phyloP scores from a whole-genome alignment of 1,140 invertebrate genomes.

The Tetragonula clypearis region DNA sequence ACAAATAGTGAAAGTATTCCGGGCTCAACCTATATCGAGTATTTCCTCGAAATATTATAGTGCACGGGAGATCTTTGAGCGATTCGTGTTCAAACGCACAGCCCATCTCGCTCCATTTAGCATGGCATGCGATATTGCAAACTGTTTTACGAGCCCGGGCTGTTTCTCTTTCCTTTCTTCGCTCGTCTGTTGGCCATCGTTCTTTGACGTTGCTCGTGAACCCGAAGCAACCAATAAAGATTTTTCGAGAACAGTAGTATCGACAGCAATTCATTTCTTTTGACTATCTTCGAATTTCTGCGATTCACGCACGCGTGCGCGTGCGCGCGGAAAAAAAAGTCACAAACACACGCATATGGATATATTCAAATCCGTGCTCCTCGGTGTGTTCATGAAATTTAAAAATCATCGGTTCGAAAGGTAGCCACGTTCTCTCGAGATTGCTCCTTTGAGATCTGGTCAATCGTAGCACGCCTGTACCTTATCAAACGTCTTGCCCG shows the following conservation, averaged over 20 bases:
- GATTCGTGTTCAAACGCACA: conserved; percentile 12
- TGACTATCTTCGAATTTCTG: conserved; percentile 6
- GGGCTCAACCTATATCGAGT: conserved; percentile 16
- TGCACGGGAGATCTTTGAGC: conserved; percentile 16
- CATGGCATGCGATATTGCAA: conserved; percentile 45
- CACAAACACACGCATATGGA: background rate
- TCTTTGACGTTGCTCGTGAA: conserved; percentile 29
- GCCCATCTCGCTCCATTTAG: conserved; percentile 18
- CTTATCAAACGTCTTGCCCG: conserved; percentile 55
- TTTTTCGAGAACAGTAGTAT: conserved; percentile 18
- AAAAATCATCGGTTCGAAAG: conserved; percentile 41
- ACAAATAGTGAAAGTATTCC: background rate
- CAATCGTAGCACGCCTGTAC: conserved; percentile 48
- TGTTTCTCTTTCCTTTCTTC: background rate
- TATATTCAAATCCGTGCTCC: conserved; percentile 53
- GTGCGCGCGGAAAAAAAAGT: no score
- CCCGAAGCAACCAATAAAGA: conserved; percentile 46
- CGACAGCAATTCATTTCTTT: conserved; percentile 45
- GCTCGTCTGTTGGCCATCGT: background rate
- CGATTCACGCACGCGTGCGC: no score
- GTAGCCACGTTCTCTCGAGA: conserved; percentile 50
- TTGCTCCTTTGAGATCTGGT: conserved; percentile 63
- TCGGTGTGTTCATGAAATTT: conserved; percentile 55
- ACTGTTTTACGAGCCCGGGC: conserved; percentile 28
- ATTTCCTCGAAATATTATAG: conserved; percentile 30